Evolutionary conservation across 1,140 invertebrate species (phyloP), one percentile per base, ranked within the genome.

Genomic region (Rhynchophorus ferrugineus): DNA sequence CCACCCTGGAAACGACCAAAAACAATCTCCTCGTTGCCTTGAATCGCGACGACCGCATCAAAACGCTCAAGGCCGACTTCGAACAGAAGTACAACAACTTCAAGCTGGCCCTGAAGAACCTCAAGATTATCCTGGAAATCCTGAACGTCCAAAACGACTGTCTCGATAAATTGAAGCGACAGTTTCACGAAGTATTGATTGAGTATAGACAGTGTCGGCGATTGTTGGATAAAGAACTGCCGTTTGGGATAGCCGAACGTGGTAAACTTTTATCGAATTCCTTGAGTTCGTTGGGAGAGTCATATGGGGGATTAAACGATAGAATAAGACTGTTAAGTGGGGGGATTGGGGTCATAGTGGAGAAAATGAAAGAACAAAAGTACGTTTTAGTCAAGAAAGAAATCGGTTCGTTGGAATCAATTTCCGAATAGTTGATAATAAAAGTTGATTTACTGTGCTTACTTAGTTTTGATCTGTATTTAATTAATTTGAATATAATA

Each of bases 121-220:
- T 67, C 42, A 64, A 64, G 48, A 61, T 66, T 17, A 58, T 67
- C 24, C 49, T 67, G 19, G 61, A 67, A 51, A 59, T 59, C 34
- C 58, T 64, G 24, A 64, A 62, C 43, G 54, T 67, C 22, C 60
- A 58, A 36, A 44, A 54, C 6, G 39, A 53, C 37, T 59, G 63
- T 19, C 48, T 67, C 36, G 47, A 60, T 13, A 62, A 63, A 49
- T 46, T 67, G 17, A 59, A 63, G 48, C 45, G 56, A 24, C 65
- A 67, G 45, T 65, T 60, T 47, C 61, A 65, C 43, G 45, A 59
- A 36, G 59, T 67, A 47, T 54, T 65, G 36, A 57, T 54, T 46
- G 57, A 60, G 44, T 67, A 58, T 53, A 60, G 61, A 37, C 60
- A 63, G 41, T 59, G 59, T 24, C 53, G 61, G 19, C 59, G 54